These are phyloP conservation scores for Virgularia gustaviana DNA, from an alignment of 92 coral and sea anemone species.

Conservation along the genomic window DNA sequence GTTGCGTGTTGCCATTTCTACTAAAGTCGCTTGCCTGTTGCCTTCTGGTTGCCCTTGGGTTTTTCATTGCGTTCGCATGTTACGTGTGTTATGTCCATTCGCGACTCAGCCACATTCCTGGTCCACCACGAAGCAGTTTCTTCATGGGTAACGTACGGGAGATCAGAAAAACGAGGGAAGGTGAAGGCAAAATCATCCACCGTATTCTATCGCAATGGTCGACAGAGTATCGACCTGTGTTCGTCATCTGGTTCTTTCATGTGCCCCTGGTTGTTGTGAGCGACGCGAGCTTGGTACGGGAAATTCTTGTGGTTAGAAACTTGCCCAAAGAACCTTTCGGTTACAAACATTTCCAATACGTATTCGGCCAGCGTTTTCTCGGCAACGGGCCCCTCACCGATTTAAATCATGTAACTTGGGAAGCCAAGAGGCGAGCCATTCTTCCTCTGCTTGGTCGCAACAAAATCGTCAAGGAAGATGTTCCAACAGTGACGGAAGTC, in stretches of 20 bases:
- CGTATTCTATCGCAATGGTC: slow-evolving; percentile 76
- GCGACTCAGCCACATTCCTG: slow-evolving; percentile 72
- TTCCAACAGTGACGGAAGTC: slow-evolving; percentile 58
- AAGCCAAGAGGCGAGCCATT: slow-evolving; percentile 53
- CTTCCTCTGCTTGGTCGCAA: slow-evolving; percentile 66
- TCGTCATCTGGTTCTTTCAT: slow-evolving; percentile 78
- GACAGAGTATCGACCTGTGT: slow-evolving; percentile 64
- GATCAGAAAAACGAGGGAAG: slow-evolving; percentile 54
- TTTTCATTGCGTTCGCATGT: slow-evolving; percentile 39
- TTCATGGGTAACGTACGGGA: slow-evolving; percentile 68
- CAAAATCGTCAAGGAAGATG: slow-evolving; percentile 37
- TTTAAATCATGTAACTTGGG: slow-evolving; percentile 61
- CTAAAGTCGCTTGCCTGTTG: not conserved
- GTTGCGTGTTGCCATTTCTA: not conserved
- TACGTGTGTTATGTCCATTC: slow-evolving; percentile 42
- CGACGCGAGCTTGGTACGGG: slow-evolving; percentile 67
- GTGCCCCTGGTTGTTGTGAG: slow-evolving; percentile 71
- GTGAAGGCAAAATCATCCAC: slow-evolving; percentile 61
- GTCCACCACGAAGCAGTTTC: slow-evolving; percentile 73
- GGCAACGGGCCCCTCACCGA: slow-evolving; percentile 79
- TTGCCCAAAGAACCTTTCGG: slow-evolving; percentile 76
- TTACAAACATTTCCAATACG: slow-evolving; percentile 64
- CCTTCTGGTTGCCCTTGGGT: slow-evolving; percentile 1
- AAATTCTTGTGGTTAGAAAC: slow-evolving; percentile 68
- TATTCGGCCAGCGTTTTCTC: slow-evolving; percentile 77